Base-by-base conservation (phyloP, 53 echinoderm and acorn worm genomes). In the Holothuria leucospilota region DNA sequence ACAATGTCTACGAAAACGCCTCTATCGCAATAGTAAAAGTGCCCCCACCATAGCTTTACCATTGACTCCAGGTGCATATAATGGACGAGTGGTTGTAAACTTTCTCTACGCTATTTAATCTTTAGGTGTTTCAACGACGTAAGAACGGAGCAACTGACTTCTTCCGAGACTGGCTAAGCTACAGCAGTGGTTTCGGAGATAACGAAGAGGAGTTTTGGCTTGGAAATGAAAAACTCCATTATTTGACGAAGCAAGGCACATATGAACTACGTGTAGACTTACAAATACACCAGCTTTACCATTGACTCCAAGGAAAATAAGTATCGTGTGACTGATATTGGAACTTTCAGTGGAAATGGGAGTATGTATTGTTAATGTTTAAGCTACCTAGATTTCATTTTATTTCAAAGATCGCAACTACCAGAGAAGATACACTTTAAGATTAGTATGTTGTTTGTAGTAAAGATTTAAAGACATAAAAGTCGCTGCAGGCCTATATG, bases 191-290 rank as follows among this genome's bases (percentile, higher is more conserved):
- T 8, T 72, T 72, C 20, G 72, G 72, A 23, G 41, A 72, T 20
- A 12, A 20, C 20, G 49, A 15, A 41, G 41, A n/a, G 8, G 24
- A 72, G 10, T 72, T 72, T 72, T 72, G 72, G 72, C 72, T 72
- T 42, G 72, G 72, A 40, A 72, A 72, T 42, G 72, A 72, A n/a
- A 72, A 72, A 42, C 20, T 72, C 8, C 72, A 72, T 72, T 72
- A 39, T 24, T 23, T 72, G 41, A 72, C 72, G 29, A 40, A 39
- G 20, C 72, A 72, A 20, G 49, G 41, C n/a, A 39, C 40, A 10
- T 72, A 72, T 24, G 21, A 72, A 29, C 72, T 72, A 13, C 72
- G 72, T 29, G 40, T 72, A 9, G 72, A 72, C 24, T 21, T 72
- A 46, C 15, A 49, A 72, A 72, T 72, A 72, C 30, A 20, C 72